A percentile compares a stretch with the other conserved stretches of the same genome.
phyloP scores from a whole-genome alignment of 2,888 invertebrate genomes.

The Bombylius major region DNA sequence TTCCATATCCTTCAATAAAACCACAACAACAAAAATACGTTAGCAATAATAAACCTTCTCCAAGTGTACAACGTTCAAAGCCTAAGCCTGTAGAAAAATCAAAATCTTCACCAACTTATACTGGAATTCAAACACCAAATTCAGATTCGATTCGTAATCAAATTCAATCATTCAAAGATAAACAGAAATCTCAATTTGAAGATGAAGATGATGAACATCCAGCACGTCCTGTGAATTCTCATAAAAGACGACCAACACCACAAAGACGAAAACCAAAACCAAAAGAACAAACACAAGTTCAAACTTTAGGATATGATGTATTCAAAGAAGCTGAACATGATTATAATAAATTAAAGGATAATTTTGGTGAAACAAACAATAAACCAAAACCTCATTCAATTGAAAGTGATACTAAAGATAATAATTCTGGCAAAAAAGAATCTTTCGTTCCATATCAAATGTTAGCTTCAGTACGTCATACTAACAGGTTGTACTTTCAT shows the following conservation, averaged over 20 bases:
- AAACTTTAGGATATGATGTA: constrained; percentile 5
- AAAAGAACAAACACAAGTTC: not conserved
- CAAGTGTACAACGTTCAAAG: not conserved
- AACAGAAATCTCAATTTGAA: constrained; percentile 38
- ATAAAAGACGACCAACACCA: constrained; percentile 1
- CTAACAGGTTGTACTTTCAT: not conserved
- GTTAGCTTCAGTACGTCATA: constrained; percentile 53
- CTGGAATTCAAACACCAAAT: constrained; percentile 8
- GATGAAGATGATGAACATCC: constrained; percentile 41
- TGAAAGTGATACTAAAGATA: not conserved
- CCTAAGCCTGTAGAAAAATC: not conserved
- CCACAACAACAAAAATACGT: constrained; percentile 14
- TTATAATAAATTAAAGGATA: constrained; percentile 1
- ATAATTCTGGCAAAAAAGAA: constrained; percentile 24
- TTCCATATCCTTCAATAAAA: not conserved
- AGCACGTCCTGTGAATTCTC: constrained; percentile 22
- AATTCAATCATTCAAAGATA: constrained; percentile 35
- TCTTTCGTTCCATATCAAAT: constrained; percentile 49
- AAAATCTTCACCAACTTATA: constrained; percentile 5
- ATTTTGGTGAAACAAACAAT: constrained; percentile 26
- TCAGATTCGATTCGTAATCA: constrained; percentile 22
- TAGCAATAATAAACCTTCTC: constrained; percentile 7
- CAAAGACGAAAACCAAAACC: not conserved
- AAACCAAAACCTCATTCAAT: constrained; percentile 15
- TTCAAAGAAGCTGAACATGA: constrained; percentile 2